phyloP scores from a whole-genome alignment of 2,113 vertebrate genomes.

The Thamnophis sirtalis region DNA sequence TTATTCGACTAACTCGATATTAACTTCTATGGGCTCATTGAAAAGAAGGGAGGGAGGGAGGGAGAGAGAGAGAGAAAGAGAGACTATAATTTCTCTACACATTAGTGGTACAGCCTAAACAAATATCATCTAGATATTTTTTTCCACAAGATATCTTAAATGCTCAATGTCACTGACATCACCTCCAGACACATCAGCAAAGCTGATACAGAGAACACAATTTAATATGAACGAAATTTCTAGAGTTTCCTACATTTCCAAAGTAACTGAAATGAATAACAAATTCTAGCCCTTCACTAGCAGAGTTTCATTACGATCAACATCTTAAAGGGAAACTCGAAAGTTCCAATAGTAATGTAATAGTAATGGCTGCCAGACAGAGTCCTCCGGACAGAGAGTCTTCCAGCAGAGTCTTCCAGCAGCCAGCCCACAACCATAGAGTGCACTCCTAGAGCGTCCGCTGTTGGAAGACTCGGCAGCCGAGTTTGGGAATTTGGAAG shows the following conservation, averaged over 20 bases:
- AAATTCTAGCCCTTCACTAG: not conserved
- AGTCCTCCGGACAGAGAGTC: no score
- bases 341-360: not conserved
- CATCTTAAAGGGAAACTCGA: not conserved
- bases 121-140: not conserved
- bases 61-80: fast-evolving
- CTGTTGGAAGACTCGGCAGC: no score
- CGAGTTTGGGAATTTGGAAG: no score
- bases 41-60: no score
- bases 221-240: slow-evolving; percentile 16
- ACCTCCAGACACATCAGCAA: not conserved
- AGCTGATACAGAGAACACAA: not conserved
- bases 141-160: not conserved
- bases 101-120: not conserved
- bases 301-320: not conserved
- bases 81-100: not conserved
- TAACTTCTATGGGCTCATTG: not conserved
- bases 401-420: no score
- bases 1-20: not conserved
- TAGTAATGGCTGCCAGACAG: no score
- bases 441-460: no score
- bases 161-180: not conserved
- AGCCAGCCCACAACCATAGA: no score
- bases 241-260: not conserved
- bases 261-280: not conserved